These are phyloP conservation scores for Halichoerus grypus DNA, from an alignment of 2,113 vertebrate species.

Conservation along the genomic window DNA sequence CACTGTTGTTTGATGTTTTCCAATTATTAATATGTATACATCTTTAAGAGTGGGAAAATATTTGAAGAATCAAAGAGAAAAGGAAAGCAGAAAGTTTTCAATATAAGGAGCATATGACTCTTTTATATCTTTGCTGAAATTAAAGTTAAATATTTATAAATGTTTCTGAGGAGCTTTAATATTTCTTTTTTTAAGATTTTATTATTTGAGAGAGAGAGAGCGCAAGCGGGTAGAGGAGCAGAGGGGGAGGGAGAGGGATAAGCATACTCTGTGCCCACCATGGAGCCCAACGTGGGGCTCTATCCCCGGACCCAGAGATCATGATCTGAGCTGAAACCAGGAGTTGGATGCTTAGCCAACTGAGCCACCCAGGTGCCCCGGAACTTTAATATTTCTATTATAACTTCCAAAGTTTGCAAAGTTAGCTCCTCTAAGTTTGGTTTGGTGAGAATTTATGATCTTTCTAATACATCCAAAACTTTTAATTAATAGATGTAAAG, in stretches of 20 bases:
- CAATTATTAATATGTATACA: constrained; percentile 47
- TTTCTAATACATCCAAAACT: neutral
- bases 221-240: neutral
- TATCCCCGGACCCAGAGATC: neutral
- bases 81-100: constrained; percentile 37
- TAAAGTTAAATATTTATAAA: constrained; percentile 45
- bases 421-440: neutral
- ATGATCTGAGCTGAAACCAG: neutral
- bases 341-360: neutral
- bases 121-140: constrained; percentile 8
- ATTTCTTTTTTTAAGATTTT: neutral
- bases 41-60: constrained; percentile 40
- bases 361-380: neutral
- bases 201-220: neutral
- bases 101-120: neutral
- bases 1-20: constrained; percentile 51
- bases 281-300: neutral
- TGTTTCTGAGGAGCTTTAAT: constrained; percentile 34
- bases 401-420: neutral
- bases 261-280: neutral
- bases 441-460: neutral
- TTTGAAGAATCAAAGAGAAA: constrained; percentile 52
- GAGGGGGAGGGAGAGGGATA: neutral
- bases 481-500: neutral
- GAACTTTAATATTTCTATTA: neutral